Conservation (phyloP, 2,888 invertebrate species). For the Syrphus vitripennis region DNA sequence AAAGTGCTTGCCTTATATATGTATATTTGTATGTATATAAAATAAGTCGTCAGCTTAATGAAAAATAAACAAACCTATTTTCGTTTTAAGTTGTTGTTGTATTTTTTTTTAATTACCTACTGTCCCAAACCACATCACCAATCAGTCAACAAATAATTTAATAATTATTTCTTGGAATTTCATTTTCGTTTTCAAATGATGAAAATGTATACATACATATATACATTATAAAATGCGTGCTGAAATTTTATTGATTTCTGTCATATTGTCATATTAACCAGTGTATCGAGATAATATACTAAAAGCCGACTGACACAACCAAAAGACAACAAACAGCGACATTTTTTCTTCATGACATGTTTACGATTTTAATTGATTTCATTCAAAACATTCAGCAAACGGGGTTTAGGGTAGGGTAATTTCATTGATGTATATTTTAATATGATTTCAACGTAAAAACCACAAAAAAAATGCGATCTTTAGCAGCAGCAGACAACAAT, state of each 20-base stretch:
- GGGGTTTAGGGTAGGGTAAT: conserved; percentile 15
- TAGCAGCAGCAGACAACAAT: neutral
- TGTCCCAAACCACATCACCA: conserved; percentile 17
- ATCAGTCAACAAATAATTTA: conserved; percentile 30
- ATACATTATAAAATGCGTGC: conserved; percentile 43
- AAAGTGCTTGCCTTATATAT: conserved; percentile 6
- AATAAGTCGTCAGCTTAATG: conserved; percentile 34
- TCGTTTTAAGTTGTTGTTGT: too few species aligned
- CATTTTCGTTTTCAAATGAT: conserved; percentile 42
- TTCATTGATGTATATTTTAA: conserved; percentile 49
- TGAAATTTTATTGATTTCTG: conserved; percentile 42
- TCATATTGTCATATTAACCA: too few species aligned
- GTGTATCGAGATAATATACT: conserved; percentile 5
- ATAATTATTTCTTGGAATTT: conserved; percentile 17
- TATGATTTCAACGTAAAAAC: conserved; percentile 19
- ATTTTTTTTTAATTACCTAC: conserved; percentile 40
- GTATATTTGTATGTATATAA: too few species aligned
- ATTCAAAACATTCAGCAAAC: conserved; percentile 22
- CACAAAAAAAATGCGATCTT: conserved; percentile 42
- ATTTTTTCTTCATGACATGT: conserved; percentile 49
- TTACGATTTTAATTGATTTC: conserved; percentile 56
- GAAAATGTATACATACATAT: too few species aligned
- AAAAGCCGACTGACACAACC: neutral
- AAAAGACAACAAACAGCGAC: neutral
- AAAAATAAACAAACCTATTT: conserved; percentile 47